Conservation (phyloP, 1,140 invertebrate species). For the Arion vulgaris region DNA sequence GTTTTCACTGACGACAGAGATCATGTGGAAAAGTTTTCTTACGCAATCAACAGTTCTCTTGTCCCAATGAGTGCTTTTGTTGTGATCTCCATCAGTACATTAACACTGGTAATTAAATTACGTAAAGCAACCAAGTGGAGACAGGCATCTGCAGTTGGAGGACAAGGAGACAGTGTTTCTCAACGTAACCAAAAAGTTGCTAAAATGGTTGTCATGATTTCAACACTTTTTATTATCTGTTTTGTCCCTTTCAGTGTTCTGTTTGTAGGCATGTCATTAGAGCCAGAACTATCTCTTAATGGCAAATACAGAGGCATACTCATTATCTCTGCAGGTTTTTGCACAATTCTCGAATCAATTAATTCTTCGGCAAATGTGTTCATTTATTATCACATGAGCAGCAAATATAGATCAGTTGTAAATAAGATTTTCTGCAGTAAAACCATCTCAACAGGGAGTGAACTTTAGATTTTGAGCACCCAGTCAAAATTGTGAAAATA, state of each 20-base stretch:
- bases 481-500: no score
- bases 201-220: constrained; percentile 20
- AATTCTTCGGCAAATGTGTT: constrained; percentile 14
- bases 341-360: constrained; percentile 6
- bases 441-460: not conserved
- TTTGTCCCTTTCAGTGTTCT: constrained; percentile 11
- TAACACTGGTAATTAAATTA: not conserved
- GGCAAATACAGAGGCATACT: not conserved
- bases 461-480: no score
- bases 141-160: not conserved
- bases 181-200: constrained; percentile 18
- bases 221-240: constrained; percentile 4
- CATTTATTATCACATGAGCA: constrained; percentile 26
- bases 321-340: not conserved
- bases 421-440: not conserved
- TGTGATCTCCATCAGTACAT: not conserved
- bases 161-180: not conserved
- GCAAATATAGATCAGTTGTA: not conserved
- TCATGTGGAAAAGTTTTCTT: not conserved
- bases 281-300: not conserved
- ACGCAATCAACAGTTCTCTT: not conserved
- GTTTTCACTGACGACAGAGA: not conserved
- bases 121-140: not conserved
- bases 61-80: constrained; percentile 4
- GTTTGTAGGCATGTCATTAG: constrained; percentile 15